phyloP scores from a whole-genome alignment of 2,888 invertebrate genomes.

The Eristalis pertinax region DNA sequence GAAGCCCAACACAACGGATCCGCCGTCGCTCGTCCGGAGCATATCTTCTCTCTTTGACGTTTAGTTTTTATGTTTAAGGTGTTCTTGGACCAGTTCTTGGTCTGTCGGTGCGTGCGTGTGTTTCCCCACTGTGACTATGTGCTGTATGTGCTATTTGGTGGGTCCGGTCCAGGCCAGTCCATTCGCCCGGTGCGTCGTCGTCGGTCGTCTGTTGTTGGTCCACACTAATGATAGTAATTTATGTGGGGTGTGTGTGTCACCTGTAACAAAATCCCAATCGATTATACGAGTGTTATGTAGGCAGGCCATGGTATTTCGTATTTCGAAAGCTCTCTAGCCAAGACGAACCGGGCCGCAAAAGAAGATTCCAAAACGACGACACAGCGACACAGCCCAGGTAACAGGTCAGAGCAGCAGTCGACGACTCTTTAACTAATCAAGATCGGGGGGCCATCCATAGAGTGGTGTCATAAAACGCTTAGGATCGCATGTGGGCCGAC shows the following conservation, averaged over 20 bases:
- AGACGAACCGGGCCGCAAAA: not conserved
- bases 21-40: not conserved
- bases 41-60: not conserved
- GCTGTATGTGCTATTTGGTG: not conserved
- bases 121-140: not conserved
- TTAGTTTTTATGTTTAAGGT: slow-evolving; percentile 36
- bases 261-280: slow-evolving; percentile 72
- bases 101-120: not conserved
- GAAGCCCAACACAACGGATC: slow-evolving; percentile 1
- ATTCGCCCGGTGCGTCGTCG: not conserved
- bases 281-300: slow-evolving; percentile 67
- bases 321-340: slow-evolving; percentile 66
- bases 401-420: slow-evolving; percentile 66
- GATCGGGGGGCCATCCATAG: slow-evolving; percentile 69
- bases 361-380: not conserved
- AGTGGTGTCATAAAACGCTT: slow-evolving; percentile 73
- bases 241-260: slow-evolving; percentile 72
- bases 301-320: slow-evolving; percentile 61
- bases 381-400: slow-evolving; percentile 34
- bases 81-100: slow-evolving; percentile 57
- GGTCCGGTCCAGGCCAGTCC: not conserved
- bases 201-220: slow-evolving; percentile 59
- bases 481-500: slow-evolving; percentile 72
- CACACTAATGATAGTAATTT: slow-evolving; percentile 70
- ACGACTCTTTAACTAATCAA: slow-evolving; percentile 68